Conservation (phyloP, 53 echinoderm and acorn worm genomes). For the Zoroaster sp. region DNA sequence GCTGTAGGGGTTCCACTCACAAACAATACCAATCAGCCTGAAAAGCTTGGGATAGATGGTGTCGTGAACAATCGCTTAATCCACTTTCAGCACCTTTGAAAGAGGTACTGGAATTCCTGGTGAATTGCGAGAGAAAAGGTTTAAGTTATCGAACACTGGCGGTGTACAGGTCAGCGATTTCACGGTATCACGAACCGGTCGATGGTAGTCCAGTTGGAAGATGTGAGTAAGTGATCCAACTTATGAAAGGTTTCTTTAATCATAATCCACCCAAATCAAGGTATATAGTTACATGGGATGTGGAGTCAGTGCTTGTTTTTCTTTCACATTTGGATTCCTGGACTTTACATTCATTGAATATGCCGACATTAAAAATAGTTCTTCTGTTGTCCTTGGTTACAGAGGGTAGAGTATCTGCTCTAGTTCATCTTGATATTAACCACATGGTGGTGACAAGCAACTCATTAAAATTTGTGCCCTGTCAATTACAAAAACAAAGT, state of each 20-base stretch:
- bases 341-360: slow-evolving; percentile 7
- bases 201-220: slow-evolving; percentile 11
- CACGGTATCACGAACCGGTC: not conserved
- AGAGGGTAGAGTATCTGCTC: slow-evolving; percentile 22
- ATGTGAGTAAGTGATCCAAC: slow-evolving; percentile 15
- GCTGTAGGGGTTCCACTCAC: slow-evolving; percentile 42
- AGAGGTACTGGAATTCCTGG: slow-evolving; percentile 53
- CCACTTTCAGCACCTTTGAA: slow-evolving; percentile 51
- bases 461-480: slow-evolving; percentile 17
- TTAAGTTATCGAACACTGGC: slow-evolving; percentile 45
- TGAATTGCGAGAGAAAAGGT: slow-evolving; percentile 32
- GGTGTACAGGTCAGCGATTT: slow-evolving; percentile 47
- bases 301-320: slow-evolving; percentile 23
- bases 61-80: slow-evolving; percentile 21
- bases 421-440: slow-evolving; percentile 40
- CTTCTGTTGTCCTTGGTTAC: slow-evolving; percentile 49
- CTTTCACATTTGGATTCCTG: slow-evolving; percentile 6
- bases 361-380: slow-evolving; percentile 44
- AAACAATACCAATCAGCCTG: slow-evolving; percentile 61
- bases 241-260: slow-evolving; percentile 72
- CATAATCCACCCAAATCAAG: slow-evolving; percentile 59
- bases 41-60: slow-evolving; percentile 57
- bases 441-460: not conserved
- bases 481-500: slow-evolving; percentile 35
- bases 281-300: slow-evolving; percentile 57